phyloP scores from a whole-genome alignment of 2,888 invertebrate species.

The Lymantria monacha region DNA sequence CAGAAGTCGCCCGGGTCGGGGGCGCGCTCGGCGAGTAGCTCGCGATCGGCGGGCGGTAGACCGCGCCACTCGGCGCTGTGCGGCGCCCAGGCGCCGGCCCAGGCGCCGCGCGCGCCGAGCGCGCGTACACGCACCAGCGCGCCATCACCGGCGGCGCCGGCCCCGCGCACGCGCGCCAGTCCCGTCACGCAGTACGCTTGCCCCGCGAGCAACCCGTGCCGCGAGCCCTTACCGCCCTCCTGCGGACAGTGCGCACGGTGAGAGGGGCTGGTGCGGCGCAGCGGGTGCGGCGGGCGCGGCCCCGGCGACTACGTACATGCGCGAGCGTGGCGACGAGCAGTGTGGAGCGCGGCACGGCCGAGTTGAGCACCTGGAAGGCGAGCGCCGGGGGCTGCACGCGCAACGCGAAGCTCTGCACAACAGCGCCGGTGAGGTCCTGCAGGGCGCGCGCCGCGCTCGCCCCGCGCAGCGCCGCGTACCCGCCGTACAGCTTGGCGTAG shows the following conservation, averaged over 20 bases:
- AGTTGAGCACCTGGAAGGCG: slow-evolving; percentile 85
- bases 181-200: slow-evolving; percentile 88
- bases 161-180: slow-evolving; percentile 84
- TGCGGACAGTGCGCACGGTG: not conserved
- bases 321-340: slow-evolving; percentile 83
- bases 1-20: slow-evolving; percentile 42
- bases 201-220: slow-evolving; percentile 85
- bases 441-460: slow-evolving; percentile 85
- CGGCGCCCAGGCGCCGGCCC: slow-evolving; percentile 89
- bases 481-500: slow-evolving; percentile 83
- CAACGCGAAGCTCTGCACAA: slow-evolving; percentile 87
- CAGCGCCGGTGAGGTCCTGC: slow-evolving; percentile 88
- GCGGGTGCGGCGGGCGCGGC: not conserved
- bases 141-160: slow-evolving; percentile 11
- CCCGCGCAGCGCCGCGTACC: slow-evolving; percentile 84
- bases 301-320: not conserved
- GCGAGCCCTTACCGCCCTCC: slow-evolving; percentile 8
- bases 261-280: not conserved
- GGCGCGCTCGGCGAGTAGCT: slow-evolving; percentile 83
- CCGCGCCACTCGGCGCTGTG: slow-evolving; percentile 86
- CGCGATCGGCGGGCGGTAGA: slow-evolving; percentile 82
- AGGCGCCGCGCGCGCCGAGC: slow-evolving; percentile 79
- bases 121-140: slow-evolving; percentile 80
- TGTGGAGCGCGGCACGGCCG: slow-evolving; percentile 87
- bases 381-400: slow-evolving; percentile 85